Base-by-base conservation (phyloP, 1,140 invertebrate genomes). In the Streblospio benedicti region DNA sequence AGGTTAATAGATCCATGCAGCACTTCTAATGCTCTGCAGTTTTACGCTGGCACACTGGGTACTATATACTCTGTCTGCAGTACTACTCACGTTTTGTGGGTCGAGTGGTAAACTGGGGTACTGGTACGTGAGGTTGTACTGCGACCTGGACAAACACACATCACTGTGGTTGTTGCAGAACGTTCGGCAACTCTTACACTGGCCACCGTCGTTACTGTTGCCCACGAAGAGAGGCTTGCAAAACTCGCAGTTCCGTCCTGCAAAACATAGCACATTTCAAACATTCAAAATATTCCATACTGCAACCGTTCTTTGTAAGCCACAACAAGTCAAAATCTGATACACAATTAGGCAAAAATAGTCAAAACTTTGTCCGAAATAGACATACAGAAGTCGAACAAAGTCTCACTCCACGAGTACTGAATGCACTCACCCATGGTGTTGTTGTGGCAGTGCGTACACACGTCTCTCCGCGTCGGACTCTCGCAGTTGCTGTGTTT, bases 401-500 rank as follows among this genome's bases (percentile, higher is more conserved):
- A n/a, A n/a, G n/a, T n/a, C n/a, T n/a, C n/a, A n/a, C n/a, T n/a
- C n/a, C n/a, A 0, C 38, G 14, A 41, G 14, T 41, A 14, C 38
- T 41, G 38, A 14, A 41, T 18, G 14, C 16, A 69, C 69, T 69
- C 72, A 86, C 85, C 85, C 87, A 87, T 61, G 0, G 93, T 97
- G 72, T 96, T 92, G 71, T 97, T 95, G 61, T 88, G 84, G 74
- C 93, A 97, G 70, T 88, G 76, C 9, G 88, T 73, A 74, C 93
- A 97, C 33, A 82, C 80, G 69, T 90, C 85, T 45, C 92, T 81
- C 65, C 87, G 85, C 69, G 91, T 86, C 3, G 88, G 88, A 14
- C 90, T 90, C 63, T 83, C 85, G 76, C 93, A 97, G 69, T 93
- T 84, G 56, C 91, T 88, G 78, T 97, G 92, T 0, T 91, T 91